These are phyloP conservation scores for Thelaira solivaga DNA, from an alignment of 2,888 invertebrate genomes.

Conservation along the genomic window DNA sequence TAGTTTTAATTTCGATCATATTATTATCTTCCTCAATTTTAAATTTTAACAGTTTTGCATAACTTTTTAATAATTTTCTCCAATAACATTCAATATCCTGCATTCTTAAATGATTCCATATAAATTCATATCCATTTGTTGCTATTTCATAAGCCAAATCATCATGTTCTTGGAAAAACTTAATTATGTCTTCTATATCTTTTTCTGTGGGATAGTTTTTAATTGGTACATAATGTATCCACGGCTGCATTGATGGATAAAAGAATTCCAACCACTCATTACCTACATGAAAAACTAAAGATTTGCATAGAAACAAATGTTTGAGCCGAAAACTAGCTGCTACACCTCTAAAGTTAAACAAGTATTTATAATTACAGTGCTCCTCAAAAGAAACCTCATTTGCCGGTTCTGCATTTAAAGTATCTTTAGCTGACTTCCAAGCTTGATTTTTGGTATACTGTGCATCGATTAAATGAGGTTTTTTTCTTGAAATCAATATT, in stretches of 20 bases:
- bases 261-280: constrained; percentile 97
- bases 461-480: constrained; percentile 90
- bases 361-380: constrained; percentile 94
- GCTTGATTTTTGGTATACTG: constrained; percentile 98
- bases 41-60: constrained; percentile 85
- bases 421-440: constrained; percentile 97
- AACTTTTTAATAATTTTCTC: constrained; percentile 85
- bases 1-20: constrained; percentile 78
- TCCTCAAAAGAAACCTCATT: constrained; percentile 91
- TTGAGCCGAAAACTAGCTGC: constrained; percentile 98
- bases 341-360: constrained; percentile 97
- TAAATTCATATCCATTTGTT: constrained; percentile 86
- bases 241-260: constrained; percentile 92
- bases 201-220: constrained; percentile 82
- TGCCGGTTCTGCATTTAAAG: constrained; percentile 89
- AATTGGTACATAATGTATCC: constrained; percentile 97
- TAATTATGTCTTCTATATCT: constrained; percentile 84
- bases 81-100: constrained; percentile 92
- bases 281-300: constrained; percentile 95
- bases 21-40: constrained; percentile 80
- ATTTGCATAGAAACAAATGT: constrained; percentile 94
- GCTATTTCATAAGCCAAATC: constrained; percentile 87
- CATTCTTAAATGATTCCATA: constrained; percentile 89
- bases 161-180: constrained; percentile 88
- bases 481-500: constrained; percentile 86